Base-by-base conservation (phyloP, 2,797 vertebrate species). In the Myotis myotis region DNA sequence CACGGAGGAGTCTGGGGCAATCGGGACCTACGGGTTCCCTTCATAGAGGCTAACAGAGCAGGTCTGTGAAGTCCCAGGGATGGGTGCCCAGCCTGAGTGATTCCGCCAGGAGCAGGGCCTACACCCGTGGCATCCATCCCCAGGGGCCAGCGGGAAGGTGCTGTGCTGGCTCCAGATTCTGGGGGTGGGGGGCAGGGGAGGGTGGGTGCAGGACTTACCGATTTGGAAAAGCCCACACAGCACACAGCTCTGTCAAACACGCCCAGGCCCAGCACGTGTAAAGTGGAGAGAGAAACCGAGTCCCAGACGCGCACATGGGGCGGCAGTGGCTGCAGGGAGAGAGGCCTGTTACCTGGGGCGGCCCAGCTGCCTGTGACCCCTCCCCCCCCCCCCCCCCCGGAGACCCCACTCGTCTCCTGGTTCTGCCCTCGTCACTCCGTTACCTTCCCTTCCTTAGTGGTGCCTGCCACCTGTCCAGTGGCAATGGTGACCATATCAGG, bases 401-500 rank as follows among this genome's bases (percentile, higher is more conserved):
- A 8, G 3, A 8, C 25, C 36, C 78, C 36, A 20, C 16, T 13
- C 19, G 30, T 19, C 20, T 68, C 49, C 49, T 8, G 5, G 20
- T 17, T 41, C 70, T 25, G 8, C 28, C 33, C 15, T 13, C 36
- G 64, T 19, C 17, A 8, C 30, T 11, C 47, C 10, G 5, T 97
- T 98, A 99, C 99, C 99, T 99, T 99, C 95, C 99, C 99, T 95
- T 99, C 99, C 97, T 99, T 99, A 15, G 99, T 99, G 96, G 98
- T 99, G 94, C 99, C 99, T 0, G 99, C 99, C 96, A 99, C 98
- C 98, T 99, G 99, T 72, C 99, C 99, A 0, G 99, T 99, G 96
- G 99, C 99, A 70, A 99, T 99, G 97, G 99, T 99, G 95, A 99
- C 99, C 98, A 99, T 99, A 96, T 99, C 99, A 2, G 99, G 99